These are phyloP conservation scores for Eptesicus fuscus DNA, from an alignment of 2,113 vertebrate genomes.

Conservation along the genomic window DNA sequence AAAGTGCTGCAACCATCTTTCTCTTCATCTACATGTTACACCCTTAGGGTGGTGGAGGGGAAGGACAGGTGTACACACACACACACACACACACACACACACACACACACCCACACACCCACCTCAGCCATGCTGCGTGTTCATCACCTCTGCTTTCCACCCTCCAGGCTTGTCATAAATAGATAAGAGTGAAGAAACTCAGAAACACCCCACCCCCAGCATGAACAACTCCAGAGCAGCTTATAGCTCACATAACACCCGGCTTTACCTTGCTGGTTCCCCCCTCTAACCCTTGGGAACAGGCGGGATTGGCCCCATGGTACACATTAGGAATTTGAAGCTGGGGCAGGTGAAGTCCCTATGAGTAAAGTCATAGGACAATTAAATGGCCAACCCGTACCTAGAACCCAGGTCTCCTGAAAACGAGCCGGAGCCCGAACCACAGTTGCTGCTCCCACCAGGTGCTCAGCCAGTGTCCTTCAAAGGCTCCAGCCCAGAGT, in stretches of 20 bases:
- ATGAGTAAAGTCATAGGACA: background rate
- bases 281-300: fast-evolving
- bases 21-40: background rate
- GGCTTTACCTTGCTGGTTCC: fast-evolving
- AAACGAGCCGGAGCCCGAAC: too few species aligned
- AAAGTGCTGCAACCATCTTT: background rate
- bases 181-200: background rate
- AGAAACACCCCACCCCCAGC: background rate
- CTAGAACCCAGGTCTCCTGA: background rate
- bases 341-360: background rate
- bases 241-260: fast-evolving
- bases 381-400: background rate
- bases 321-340: background rate
- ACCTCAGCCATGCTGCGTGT: background rate
- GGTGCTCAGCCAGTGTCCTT: background rate
- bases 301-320: background rate
- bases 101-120: background rate
- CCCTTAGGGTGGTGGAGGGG: background rate
- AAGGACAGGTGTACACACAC: background rate
- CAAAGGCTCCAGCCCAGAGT: background rate
- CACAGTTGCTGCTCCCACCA: background rate
- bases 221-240: fast-evolving
- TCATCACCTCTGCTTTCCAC: background rate
- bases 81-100: fast-evolving
- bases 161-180: background rate